A percentile compares a stretch with the other conserved stretches of the same genome.
Conservation (phyloP, 2,113 vertebrate genomes). For the Limnothrissa miodon region DNA sequence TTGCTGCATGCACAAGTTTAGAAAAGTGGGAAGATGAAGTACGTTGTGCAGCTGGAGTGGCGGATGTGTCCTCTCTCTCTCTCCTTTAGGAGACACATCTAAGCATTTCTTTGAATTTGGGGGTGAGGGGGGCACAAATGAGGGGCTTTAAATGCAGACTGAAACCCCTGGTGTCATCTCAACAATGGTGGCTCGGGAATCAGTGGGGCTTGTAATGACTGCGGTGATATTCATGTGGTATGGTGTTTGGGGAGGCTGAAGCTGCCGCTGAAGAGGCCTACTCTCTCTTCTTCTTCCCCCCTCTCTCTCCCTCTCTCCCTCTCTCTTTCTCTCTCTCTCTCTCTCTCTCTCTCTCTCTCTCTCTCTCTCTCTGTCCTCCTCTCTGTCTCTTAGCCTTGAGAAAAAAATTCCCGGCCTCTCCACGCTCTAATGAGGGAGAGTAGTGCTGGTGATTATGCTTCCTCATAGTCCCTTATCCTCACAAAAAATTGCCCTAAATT, state of each 20-base stretch:
- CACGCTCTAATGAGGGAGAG: constrained; percentile 36
- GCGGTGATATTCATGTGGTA: constrained; percentile 5
- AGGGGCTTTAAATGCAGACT: neutral
- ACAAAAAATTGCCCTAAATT: constrained; percentile 42
- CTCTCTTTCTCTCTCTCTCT: neutral
- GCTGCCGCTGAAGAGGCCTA: neutral
- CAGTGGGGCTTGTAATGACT: neutral
- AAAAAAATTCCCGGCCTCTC: constrained; percentile 21
- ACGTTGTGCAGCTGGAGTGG: neutral
- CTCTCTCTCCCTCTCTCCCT: neutral
- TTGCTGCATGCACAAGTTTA: neutral
- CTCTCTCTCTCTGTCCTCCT: constrained; percentile 13
- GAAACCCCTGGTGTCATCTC: neutral
- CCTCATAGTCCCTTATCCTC: constrained; percentile 36
- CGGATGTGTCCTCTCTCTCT: neutral
- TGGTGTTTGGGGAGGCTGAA: constrained; percentile 6
- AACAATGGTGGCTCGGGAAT: neutral
- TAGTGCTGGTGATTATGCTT: constrained; percentile 31
- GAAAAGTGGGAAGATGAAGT: neutral
- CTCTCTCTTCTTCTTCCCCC: neutral
- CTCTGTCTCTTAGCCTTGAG: neutral
- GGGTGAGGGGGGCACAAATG: neutral
- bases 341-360: too few relatives aligned
- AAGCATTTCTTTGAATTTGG: neutral
- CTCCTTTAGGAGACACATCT: neutral